Evolutionary conservation across 1,140 invertebrate genomes (phyloP).

Genomic region (Trichoplusia ni): DNA sequence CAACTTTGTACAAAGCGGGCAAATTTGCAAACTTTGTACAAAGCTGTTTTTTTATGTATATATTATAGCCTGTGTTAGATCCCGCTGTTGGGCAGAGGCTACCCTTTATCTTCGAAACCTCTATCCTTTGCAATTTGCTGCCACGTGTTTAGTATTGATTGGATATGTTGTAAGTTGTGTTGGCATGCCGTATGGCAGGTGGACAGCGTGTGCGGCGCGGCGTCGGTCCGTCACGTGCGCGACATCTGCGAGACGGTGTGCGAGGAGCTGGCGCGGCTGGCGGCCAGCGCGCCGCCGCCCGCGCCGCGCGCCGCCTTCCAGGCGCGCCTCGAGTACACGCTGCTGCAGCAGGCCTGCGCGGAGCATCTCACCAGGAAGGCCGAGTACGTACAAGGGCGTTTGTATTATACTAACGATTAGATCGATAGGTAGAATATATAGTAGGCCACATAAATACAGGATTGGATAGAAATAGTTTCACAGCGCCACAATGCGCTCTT

Average conservation of each 20-base stretch:
- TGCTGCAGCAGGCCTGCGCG: conserved; percentile 55
- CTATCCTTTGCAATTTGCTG: too few species aligned
- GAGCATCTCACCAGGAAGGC: conserved; percentile 66
- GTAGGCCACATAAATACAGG: too few species aligned
- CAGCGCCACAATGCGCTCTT: too few species aligned
- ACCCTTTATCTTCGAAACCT: too few species aligned
- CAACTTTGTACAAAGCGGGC: too few species aligned
- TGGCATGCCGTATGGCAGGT: conserved; percentile 79
- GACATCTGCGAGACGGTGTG: conserved; percentile 95
- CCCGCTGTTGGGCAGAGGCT: too few species aligned
- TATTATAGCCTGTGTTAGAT: too few species aligned
- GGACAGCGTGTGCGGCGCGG: conserved; percentile 89
- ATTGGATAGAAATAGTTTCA: too few species aligned
- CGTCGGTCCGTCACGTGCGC: conserved; percentile 86
- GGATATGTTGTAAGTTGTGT: neutral
- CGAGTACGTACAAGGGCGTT: conserved; percentile 50
- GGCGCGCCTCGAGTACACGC: conserved; percentile 62
- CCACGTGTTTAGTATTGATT: too few species aligned
- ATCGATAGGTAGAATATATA: neutral
- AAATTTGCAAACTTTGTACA: too few species aligned
- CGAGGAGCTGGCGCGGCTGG: conserved; percentile 93
- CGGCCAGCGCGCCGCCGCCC: conserved; percentile 84
- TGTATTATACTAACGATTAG: neutral
- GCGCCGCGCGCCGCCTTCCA: conserved; percentile 53
- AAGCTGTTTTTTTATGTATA: too few species aligned